Percentiles rank a stretch among this genome's conserved stretches.
These are phyloP conservation scores for Australoheros facetus DNA, from an alignment of 2,797 vertebrate species.

Conservation along the genomic window DNA sequence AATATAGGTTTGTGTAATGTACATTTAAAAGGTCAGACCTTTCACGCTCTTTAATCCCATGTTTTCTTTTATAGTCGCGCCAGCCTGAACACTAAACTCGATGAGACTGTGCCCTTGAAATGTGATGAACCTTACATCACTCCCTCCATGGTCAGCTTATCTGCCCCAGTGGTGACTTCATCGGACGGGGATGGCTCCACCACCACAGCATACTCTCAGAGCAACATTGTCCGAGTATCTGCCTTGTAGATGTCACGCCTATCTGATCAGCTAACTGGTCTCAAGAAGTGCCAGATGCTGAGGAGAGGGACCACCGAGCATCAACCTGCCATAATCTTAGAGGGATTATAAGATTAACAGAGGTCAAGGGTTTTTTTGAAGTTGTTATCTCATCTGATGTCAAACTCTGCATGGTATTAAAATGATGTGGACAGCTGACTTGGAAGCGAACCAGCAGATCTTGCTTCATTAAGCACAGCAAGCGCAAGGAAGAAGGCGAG, in stretches of 20 bases:
- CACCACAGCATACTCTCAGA: constrained; percentile 89
- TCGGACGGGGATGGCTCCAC: constrained; percentile 88
- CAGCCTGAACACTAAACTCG: constrained; percentile 97
- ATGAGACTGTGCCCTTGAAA: constrained; percentile 94
- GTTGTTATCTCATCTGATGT: constrained; percentile 76
- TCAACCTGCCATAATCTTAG: constrained; percentile 80
- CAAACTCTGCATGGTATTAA: constrained; percentile 77
- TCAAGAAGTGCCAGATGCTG: constrained; percentile 65
- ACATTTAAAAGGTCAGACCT: constrained; percentile 34
- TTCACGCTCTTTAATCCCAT: constrained; percentile 39
- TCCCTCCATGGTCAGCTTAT: constrained; percentile 96
- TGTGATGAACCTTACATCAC: constrained; percentile 94
- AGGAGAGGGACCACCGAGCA: constrained; percentile 77
- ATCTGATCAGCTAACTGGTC: constrained; percentile 69
- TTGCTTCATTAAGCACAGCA: constrained; percentile 76
- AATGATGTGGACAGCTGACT: constrained; percentile 64
- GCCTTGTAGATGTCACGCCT: constrained; percentile 90
- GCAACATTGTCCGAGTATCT: constrained; percentile 98
- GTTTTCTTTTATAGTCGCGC: constrained; percentile 85
- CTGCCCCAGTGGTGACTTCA: constrained; percentile 89
- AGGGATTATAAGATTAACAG: constrained; percentile 69
- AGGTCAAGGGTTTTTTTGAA: constrained; percentile 55
- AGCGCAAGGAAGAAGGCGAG: constrained; percentile 47
- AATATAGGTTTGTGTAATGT: constrained; percentile 23
- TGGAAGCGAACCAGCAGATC: constrained; percentile 70